Conservation (phyloP, 1,140 invertebrate species). For the Wasmannia auropunctata region DNA sequence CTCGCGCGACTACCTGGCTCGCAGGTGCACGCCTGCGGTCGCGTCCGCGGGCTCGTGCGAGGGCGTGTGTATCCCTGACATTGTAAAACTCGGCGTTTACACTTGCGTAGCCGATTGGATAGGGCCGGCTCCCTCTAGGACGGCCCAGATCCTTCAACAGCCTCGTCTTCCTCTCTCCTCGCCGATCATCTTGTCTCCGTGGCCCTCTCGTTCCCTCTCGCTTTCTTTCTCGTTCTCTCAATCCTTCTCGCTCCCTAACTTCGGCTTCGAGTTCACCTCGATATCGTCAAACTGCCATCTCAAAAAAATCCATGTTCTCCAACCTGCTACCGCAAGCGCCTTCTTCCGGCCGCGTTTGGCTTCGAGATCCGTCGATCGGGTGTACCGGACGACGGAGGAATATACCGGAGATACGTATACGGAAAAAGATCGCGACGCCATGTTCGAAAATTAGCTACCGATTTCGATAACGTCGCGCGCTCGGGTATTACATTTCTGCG, state of each 20-base stretch:
- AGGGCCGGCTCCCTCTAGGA: constrained; percentile 75
- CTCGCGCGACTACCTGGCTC: constrained; percentile 52
- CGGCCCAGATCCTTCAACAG: constrained; percentile 78
- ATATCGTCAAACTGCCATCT: constrained; percentile 67
- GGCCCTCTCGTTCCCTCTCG: background rate
- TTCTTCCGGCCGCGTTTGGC: constrained; percentile 31
- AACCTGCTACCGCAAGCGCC: constrained; percentile 58
- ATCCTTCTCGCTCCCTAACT: background rate
- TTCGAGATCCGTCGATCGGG: constrained; percentile 34
- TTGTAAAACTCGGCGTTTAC: constrained; percentile 81
- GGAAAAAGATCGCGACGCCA: constrained; percentile 46
- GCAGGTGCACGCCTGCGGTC: constrained; percentile 63
- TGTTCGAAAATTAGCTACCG: constrained; percentile 64
- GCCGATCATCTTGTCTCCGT: constrained; percentile 11
- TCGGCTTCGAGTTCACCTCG: constrained; percentile 20
- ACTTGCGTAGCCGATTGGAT: constrained; percentile 82
- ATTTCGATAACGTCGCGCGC: constrained; percentile 64
- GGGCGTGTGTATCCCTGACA: constrained; percentile 81
- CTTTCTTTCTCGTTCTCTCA: background rate
- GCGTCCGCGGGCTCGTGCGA: constrained; percentile 71
- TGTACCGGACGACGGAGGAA: constrained; percentile 48
- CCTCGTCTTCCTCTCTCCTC: constrained; percentile 54
- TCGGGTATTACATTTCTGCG: constrained; percentile 52
- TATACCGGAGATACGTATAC: constrained; percentile 50
- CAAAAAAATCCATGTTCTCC: constrained; percentile 69